These are phyloP conservation scores for Neoarius graeffei DNA, from an alignment of 2,113 vertebrate genomes.

Conservation along the genomic window DNA sequence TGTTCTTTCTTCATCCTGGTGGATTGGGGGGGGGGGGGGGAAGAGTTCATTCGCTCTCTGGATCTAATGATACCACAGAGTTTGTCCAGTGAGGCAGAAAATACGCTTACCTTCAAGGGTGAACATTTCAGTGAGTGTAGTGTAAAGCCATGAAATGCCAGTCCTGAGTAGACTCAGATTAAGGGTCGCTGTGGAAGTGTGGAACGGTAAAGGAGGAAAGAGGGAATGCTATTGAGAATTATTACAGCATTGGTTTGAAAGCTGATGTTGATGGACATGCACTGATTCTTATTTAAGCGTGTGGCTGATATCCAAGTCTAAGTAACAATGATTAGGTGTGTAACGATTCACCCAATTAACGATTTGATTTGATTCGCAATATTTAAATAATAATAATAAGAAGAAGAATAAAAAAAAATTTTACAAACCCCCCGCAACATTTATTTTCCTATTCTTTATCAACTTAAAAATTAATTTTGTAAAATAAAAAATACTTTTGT, in stretches of 20 bases:
- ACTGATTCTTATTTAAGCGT: background rate
- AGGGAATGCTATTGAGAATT: background rate
- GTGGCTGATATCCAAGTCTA: background rate
- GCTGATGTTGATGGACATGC: background rate
- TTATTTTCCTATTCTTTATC: too few species aligned
- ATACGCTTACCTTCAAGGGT: slow-evolving; percentile 65
- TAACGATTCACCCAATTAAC: too few species aligned
- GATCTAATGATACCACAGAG: slow-evolving; percentile 58
- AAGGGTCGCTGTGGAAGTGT: background rate
- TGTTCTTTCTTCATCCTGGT: background rate
- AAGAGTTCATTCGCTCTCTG: slow-evolving; percentile 2
- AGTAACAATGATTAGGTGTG: background rate
- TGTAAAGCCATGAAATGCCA: background rate
- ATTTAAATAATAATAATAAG: too few species aligned
- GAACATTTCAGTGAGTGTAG: background rate
- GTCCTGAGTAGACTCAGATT: background rate
- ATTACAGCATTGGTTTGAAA: background rate
- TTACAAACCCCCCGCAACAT: too few species aligned
- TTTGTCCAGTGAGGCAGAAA: slow-evolving; percentile 70
- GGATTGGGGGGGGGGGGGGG: background rate
- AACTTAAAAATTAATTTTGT: too few species aligned
- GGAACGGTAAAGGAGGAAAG: background rate
- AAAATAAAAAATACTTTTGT: too few species aligned
- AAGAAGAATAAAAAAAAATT: too few species aligned
- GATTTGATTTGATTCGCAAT: too few species aligned